Base-by-base conservation (phyloP, 1,140 invertebrate species). In the Sycophaga agraensis region DNA sequence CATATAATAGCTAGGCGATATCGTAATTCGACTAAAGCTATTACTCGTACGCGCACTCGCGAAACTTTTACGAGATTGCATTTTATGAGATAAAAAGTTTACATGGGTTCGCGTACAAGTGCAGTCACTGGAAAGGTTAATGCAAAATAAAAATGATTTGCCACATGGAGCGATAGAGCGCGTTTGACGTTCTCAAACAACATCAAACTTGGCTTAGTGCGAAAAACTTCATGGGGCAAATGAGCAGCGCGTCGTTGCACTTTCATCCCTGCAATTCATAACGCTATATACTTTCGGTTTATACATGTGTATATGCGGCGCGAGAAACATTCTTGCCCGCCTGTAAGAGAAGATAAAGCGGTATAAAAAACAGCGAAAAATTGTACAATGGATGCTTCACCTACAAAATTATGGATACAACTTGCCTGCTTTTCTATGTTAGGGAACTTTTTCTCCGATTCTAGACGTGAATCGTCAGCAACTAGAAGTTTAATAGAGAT, bases 171-270 rank as follows among this genome's bases (percentile, higher is more conserved):
- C 6, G 43, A 17, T 24, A 21, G n/a, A n/a, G 45, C 16, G 17
- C 35, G 17, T 40, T 59, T 31, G 16, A 42, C 24, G 17, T 16
- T 31, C 26, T 59, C 46, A 21, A 59, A 24, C 16, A 42, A 14
- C n/a, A 31, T 28, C 57, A 49, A 51, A 50, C 26, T 59, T 26
- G 37, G 35, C 50, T 59, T 50, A 50, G n/a, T 37, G n/a, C 40
- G 35, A 21, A 24, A 55, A 64, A 64, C 55, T 46, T 58, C 26
- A 34, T 14, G 37, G 19, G n/a, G n/a, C n/a, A n/a, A n/a, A n/a
- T n/a, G n/a, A n/a, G n/a, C n/a, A 11, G 19, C 4, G 16, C 9
- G 19, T 28, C 17, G 8, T 49, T n/a, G 17, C 2, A 24, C 16
- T 50, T 35, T 50, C 48, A 35, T 9, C 19, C 24, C 12, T 12